Percentiles rank a stretch among this genome's conserved stretches.
These are phyloP conservation scores for Galbula dea DNA, from an alignment of 2,113 vertebrate genomes.

Conservation along the genomic window DNA sequence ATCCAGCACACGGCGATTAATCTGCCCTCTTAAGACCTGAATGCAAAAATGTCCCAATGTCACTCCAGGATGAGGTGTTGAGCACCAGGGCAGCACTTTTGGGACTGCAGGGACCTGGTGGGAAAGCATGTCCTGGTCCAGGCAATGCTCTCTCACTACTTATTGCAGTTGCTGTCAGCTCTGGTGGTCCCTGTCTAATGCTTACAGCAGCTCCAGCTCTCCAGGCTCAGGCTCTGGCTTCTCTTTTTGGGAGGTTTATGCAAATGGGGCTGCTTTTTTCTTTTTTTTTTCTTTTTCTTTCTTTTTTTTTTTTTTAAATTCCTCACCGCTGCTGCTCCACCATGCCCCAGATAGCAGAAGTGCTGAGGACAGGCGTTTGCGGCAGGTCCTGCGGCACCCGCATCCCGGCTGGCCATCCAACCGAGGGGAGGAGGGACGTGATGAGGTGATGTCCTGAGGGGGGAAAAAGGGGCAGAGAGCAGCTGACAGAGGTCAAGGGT, in stretches of 20 bases:
- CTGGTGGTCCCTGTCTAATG: not conserved
- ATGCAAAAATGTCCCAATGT: constrained; percentile 51
- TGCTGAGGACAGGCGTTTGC: constrained; percentile 54
- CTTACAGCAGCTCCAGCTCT: not conserved
- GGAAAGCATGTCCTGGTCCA: not conserved
- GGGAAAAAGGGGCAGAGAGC: not conserved
- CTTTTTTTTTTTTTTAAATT: not conserved
- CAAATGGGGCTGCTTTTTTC: not conserved
- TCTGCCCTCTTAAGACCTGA: constrained; percentile 72
- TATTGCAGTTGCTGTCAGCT: not conserved
- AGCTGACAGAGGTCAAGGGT: not conserved
- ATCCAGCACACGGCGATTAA: constrained; percentile 73
- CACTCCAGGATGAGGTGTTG: not conserved
- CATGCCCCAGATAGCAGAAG: constrained; percentile 58
- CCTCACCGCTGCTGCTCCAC: not conserved
- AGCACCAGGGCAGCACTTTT: not conserved
- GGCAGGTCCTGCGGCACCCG: constrained; percentile 16
- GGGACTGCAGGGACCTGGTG: not conserved
- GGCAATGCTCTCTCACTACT: not conserved
- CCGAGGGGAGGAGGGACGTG: not conserved
- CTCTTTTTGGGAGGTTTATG: constrained; percentile 42
- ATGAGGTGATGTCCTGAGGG: not conserved
- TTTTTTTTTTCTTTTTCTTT: too few relatives aligned
- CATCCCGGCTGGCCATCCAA: not conserved
- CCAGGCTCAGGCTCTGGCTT: not conserved